Percentiles rank a stretch among this genome's conserved stretches.
Conservation (phyloP, 2,113 vertebrate genomes). For the Phrynosoma platyrhinos region DNA sequence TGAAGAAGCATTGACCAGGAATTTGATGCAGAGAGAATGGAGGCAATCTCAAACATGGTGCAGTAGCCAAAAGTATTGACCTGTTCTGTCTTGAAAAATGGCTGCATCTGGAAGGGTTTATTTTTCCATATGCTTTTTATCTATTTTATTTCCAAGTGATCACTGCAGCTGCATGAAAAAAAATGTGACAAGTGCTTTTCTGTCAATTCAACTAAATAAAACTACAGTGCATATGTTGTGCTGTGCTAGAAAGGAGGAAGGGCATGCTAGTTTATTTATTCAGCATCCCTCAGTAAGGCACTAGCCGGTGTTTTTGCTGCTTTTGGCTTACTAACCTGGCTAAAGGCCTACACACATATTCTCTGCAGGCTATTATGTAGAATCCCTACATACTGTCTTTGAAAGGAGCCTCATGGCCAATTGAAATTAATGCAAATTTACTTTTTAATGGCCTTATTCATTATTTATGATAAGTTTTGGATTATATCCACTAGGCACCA, state of each 20-base stretch:
- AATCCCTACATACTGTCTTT: neutral
- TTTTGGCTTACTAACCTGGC: slow-evolving; percentile 14
- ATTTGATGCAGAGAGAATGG: neutral
- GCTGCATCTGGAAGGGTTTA: slow-evolving; percentile 30
- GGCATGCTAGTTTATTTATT: neutral
- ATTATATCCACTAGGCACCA: neutral
- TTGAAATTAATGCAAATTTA: neutral
- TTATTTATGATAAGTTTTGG: neutral
- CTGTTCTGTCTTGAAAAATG: neutral
- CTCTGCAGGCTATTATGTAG: neutral
- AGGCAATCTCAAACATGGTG: neutral
- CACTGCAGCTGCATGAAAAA: slow-evolving; percentile 20
- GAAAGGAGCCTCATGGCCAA: neutral
- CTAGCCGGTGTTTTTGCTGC: slow-evolving; percentile 1
- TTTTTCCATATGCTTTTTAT: slow-evolving; percentile 53
- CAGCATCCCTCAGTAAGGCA: neutral
- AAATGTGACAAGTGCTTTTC: slow-evolving; percentile 10
- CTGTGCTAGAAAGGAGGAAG: slow-evolving; percentile 11
- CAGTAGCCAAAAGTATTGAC: slow-evolving; percentile 24
- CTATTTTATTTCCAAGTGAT: slow-evolving; percentile 2
- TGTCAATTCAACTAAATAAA: slow-evolving; percentile 16
- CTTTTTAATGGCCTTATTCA: neutral
- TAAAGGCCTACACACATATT: slow-evolving; percentile 1
- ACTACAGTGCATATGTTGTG: neutral
- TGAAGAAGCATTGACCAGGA: neutral